Conservation (phyloP, 2,797 vertebrate genomes). For the Scomberomorus guttatus region DNA sequence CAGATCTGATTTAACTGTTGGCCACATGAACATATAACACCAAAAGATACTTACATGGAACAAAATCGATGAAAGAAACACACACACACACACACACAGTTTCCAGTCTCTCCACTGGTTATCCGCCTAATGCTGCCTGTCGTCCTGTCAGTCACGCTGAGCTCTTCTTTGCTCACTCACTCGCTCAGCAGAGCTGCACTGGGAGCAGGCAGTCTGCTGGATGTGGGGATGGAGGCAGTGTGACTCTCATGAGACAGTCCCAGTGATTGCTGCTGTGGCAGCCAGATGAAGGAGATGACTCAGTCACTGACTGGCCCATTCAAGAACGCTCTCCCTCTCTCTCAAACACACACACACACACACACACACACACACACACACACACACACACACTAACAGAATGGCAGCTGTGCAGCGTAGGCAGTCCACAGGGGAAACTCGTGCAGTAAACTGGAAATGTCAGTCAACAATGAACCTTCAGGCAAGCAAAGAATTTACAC, state of each 20-base stretch:
- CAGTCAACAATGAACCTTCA: conserved; percentile 5
- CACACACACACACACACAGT: not conserved
- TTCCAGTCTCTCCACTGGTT: not conserved
- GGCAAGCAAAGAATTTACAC: not conserved
- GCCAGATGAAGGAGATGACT: conserved; percentile 24
- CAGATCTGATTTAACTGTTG: not conserved
- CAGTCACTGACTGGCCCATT: conserved; percentile 10
- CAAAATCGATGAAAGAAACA: not conserved
- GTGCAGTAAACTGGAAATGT: not conserved
- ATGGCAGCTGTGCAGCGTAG: conserved; percentile 14
- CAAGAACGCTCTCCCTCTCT: conserved; percentile 16
- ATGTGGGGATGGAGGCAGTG: not conserved
- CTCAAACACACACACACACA: not conserved
- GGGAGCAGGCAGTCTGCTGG: not conserved
- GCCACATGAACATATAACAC: not conserved
- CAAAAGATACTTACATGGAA: conserved; percentile 18
- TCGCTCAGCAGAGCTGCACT: not conserved
- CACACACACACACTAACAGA: not conserved
- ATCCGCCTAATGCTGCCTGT: not conserved
- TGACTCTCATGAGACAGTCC: conserved; percentile 39
- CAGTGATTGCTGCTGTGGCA: conserved; percentile 18
- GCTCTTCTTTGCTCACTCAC: not conserved
- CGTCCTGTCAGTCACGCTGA: not conserved
- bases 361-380: not conserved
- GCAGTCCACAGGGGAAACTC: not conserved